Base-by-base conservation (phyloP, 2,797 vertebrate species). In the Gallirallus australis region DNA sequence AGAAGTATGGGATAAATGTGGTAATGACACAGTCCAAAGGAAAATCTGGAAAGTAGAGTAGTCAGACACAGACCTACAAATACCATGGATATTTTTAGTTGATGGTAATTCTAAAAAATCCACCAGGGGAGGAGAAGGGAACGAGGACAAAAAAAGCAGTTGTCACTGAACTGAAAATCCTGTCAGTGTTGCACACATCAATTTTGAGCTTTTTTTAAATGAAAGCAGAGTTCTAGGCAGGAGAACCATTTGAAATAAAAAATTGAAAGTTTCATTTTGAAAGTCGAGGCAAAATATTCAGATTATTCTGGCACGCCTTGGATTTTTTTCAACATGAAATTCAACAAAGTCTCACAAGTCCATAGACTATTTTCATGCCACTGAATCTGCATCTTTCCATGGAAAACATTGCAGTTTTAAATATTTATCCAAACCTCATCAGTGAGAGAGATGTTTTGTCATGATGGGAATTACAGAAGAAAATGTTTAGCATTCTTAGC, bases 271-370 rank as follows among this genome's bases (percentile, higher is more conserved):
- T 96, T 93, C 57, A 80, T 82, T 95, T 91, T 94, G 83, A 92
- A 96, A 95, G 80, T 89, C 1, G 3, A 88, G 50, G 77, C 31
- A 92, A 92, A 90, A 84, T 89, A 96, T 82, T 95, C 88, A 96
- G 86, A 93, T 84, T 90, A 94, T 92, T 96, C 90, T 92, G 86
- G 83, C 94, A 94, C 80, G 47, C 60, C 81, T 64, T 84, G 53
- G 48, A 60, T 82, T 89, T 93, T 95, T 64, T 89, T 82, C 86
- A 94, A 56, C 21, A 76, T 66, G 17, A 92, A 96, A 96, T 96
- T 93, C 82, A 92, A 84, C 70, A 86, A 95, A 93, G 96, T 96
- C 96, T 97, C 18, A 0, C 96, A 96, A 92, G 86, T 96, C 90
- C 89, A 75, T 66, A 73, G 53, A 91, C 75, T 93, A 84, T 95